Conservation (phyloP, 2,113 vertebrate species). For the Xyrauchen texanus region DNA sequence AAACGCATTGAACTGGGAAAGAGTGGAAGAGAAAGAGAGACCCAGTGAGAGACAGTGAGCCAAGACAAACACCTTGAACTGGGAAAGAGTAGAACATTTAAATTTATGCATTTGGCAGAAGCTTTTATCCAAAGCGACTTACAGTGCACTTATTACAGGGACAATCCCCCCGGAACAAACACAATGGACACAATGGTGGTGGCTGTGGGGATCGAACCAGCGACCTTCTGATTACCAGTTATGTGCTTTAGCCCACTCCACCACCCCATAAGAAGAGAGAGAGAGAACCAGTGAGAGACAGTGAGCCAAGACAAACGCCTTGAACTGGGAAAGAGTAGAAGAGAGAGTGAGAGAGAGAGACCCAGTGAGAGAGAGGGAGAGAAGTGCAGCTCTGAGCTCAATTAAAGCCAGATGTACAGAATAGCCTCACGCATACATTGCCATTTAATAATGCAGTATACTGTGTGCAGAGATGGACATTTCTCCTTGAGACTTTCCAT, state of each 20-base stretch:
- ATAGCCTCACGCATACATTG: conserved; percentile 50
- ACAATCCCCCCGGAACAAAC: no score
- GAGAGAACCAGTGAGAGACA: no score
- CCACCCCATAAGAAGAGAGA: no score
- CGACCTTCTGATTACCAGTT: no score
- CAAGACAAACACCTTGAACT: conserved; percentile 61
- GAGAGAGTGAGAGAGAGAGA: conserved; percentile 26
- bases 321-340: conserved; percentile 29
- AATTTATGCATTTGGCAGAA: no score
- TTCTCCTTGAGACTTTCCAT: conserved; percentile 24
- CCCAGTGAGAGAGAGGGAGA: conserved; percentile 37
- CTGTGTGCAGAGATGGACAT: conserved; percentile 29
- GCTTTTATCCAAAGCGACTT: no score
- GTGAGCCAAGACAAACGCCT: conserved; percentile 63
- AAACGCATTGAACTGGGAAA: conserved; percentile 53
- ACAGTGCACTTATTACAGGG: no score
- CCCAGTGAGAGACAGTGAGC: conserved; percentile 37
- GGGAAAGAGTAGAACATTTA: no score
- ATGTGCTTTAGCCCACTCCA: no score
- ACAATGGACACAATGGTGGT: no score
- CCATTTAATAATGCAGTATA: conserved; percentile 38
- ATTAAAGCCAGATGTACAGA: conserved; percentile 73
- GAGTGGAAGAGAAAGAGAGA: conserved; percentile 11
- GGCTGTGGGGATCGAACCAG: no score
- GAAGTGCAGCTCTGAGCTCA: conserved; percentile 48